These are phyloP conservation scores for Oreotragus oreotragus DNA, from an alignment of 2,113 vertebrate genomes.

Conservation along the genomic window DNA sequence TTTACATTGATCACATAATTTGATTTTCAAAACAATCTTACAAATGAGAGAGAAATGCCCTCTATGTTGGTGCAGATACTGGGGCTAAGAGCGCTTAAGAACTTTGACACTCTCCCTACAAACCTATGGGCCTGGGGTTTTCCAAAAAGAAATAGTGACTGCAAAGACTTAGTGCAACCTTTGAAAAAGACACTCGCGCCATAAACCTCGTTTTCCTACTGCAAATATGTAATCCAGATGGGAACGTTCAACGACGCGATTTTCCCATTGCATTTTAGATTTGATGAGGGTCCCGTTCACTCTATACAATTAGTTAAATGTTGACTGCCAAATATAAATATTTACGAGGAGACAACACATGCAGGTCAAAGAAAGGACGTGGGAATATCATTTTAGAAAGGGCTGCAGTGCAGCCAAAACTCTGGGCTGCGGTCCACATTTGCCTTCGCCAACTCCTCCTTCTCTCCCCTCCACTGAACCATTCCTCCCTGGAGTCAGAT, in stretches of 20 bases:
- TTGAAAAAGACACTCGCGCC: background rate
- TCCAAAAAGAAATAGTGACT: background rate
- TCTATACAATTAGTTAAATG: background rate
- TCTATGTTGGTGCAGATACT: background rate
- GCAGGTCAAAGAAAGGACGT: conserved; percentile 34
- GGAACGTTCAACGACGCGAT: background rate
- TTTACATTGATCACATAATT: background rate
- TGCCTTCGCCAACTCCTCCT: background rate
- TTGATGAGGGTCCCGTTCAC: background rate
- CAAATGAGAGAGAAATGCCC: background rate
- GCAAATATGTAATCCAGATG: background rate
- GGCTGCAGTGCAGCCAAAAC: conserved; percentile 18
- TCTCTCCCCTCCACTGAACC: background rate
- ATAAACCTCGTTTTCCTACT: background rate
- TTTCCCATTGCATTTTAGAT: background rate
- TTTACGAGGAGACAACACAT: background rate
- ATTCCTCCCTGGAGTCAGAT: background rate
- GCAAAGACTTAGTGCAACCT: background rate
- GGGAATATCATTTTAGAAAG: conserved; percentile 44
- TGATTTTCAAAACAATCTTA: background rate
- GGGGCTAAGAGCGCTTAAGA: background rate
- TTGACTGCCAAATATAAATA: background rate
- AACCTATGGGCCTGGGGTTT: background rate
- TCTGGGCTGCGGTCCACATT: conserved; percentile 44
- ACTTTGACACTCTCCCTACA: background rate